Evolutionary conservation across 92 coral and sea anemone genomes (phyloP), one percentile per base, ranked within the genome.

Genomic region (Palythoa heliodiscus): DNA sequence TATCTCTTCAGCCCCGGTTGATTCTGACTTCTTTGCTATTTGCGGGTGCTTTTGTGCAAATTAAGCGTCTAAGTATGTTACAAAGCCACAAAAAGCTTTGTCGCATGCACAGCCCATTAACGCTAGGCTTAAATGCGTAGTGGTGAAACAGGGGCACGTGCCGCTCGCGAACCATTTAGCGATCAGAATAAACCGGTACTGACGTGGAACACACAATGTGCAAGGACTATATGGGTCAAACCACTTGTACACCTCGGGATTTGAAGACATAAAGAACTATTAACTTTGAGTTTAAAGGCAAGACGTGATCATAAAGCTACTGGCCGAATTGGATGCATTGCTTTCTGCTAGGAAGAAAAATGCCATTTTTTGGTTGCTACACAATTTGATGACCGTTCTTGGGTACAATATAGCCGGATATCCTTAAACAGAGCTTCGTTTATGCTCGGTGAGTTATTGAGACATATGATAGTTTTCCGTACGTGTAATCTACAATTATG

Each of bases 1-100:
- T 80, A 80, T 80, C 84, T 47, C 63, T 80, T 64, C 58, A 80
- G 74, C 57, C 53, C 52, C 19, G 73, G 84, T 39, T 23, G 61
- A 40, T 80, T 39, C 74, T 43, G 84, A 64, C 57, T 80, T 39
- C 73, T 66, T 48, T 80, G 84, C 66, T 80, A 80, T 80, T 80
- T 80, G 84, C 84, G 84, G 84, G 84, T 80, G 84, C 84, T 80
- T 76, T 80, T 80, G 84, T 63, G 84, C 54, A 66, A 80, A 52
- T 66, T 80, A 80, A 80, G 43, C 74, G 61, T 66, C 84, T 66
- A 80, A 80, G 54, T 13, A 66, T 80, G 61, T 80, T 67, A 80
- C 40, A 23, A 48, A 69, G 48, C 84, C 84, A 67, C 84, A 80
- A 48, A 64, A 80, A 80, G 20, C 37, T 19, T n/a, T 64, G 84